phyloP scores from a whole-genome alignment of 2,797 vertebrate genomes.

The Sorex maritimensis region DNA sequence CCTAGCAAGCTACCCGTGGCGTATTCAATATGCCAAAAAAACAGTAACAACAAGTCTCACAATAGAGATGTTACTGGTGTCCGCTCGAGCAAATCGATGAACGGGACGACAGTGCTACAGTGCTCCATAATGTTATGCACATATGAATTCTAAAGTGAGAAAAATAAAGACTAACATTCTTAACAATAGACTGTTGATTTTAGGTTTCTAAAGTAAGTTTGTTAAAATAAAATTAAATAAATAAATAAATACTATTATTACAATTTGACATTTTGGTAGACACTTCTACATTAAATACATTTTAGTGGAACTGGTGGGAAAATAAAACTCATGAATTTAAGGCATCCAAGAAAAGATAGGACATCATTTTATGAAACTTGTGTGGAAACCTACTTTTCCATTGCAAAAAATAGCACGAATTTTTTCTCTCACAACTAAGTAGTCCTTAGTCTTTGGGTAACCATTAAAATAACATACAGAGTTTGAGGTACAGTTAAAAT shows the following conservation, averaged over 20 bases:
- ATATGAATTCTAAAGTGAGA: neutral
- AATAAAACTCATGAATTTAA: conserved; percentile 65
- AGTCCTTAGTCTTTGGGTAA: conserved; percentile 61
- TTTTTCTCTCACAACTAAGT: conserved; percentile 73
- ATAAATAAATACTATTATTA: neutral
- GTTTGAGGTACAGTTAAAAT: conserved; percentile 77
- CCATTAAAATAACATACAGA: conserved; percentile 79
- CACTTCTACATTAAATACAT: conserved; percentile 55
- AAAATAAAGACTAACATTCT: conserved; percentile 52
- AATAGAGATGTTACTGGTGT: too few species aligned
- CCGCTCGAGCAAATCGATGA: too few species aligned
- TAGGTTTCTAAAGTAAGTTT: conserved; percentile 30
- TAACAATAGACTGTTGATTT: conserved; percentile 18
- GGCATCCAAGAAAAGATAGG: conserved; percentile 43
- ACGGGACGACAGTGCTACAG: too few species aligned
- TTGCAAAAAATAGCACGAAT: conserved; percentile 39
- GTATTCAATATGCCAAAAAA: too few species aligned
- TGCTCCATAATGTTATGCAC: neutral
- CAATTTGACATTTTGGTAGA: conserved; percentile 23
- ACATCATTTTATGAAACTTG: conserved; percentile 65
- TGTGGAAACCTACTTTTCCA: conserved; percentile 63
- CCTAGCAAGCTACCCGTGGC: too few species aligned
- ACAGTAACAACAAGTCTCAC: too few species aligned
- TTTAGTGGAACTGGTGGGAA: conserved; percentile 46
- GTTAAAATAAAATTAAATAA: neutral